Percentiles rank a stretch among this genome's conserved stretches.
Evolutionary conservation across 2,888 invertebrate species (phyloP).

Genomic region (Schizaphis graminum): DNA sequence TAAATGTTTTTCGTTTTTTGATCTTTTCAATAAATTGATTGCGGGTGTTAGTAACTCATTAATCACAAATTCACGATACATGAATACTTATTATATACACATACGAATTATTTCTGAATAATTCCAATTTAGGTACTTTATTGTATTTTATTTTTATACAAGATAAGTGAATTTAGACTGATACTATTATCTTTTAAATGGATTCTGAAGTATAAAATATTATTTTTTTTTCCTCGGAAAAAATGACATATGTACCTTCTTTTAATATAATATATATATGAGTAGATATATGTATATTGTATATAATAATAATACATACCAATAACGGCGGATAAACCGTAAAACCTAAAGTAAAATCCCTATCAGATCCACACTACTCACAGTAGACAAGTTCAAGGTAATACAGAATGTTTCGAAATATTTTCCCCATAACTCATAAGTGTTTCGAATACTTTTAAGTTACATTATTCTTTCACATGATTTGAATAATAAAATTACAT

Average conservation of each 20-base stretch:
- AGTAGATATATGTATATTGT: too few relatives aligned
- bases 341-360: neutral
- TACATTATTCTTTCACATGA: neutral
- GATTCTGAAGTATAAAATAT: neutral
- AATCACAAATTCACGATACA: neutral
- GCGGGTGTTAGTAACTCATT: neutral
- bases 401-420: neutral
- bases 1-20: neutral
- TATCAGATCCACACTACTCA: neutral
- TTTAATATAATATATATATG: neutral
- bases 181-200: neutral
- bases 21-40: neutral
- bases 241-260: neutral
- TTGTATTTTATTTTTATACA: neutral
- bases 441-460: neutral
- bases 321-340: neutral
- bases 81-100: neutral
- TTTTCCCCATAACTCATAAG: neutral
- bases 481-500: neutral
- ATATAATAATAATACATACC: neutral
- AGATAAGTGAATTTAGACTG: neutral
- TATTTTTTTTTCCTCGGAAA: neutral
- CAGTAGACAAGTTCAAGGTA: neutral
- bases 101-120: neutral
- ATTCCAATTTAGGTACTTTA: neutral